These are phyloP conservation scores for Gallinago jamesoni DNA, from an alignment of 2,113 vertebrate genomes.

Conservation along the genomic window DNA sequence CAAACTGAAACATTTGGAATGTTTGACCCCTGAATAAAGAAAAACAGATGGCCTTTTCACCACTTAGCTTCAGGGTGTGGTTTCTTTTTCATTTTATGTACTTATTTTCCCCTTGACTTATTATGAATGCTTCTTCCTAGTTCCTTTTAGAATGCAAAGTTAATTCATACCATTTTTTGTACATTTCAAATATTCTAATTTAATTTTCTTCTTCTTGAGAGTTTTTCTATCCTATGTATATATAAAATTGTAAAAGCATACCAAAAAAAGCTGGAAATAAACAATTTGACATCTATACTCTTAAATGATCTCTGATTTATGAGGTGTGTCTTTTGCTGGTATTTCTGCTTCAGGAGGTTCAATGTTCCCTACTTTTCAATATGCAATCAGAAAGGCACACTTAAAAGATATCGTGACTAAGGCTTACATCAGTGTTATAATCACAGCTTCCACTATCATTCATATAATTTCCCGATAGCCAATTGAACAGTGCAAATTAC, in stretches of 20 bases:
- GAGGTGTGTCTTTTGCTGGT: not conserved
- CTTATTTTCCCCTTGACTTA: not conserved
- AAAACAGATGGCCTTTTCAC: not conserved
- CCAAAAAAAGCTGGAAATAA: not conserved
- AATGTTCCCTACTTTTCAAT: slow-evolving; percentile 9
- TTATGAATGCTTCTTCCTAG: not conserved
- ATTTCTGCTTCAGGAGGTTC: not conserved
- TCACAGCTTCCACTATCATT: slow-evolving; percentile 6
- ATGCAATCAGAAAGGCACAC: not conserved
- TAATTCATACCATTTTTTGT: not conserved
- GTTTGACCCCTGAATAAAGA: not conserved
- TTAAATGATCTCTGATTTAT: not conserved
- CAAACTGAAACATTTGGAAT: not conserved
- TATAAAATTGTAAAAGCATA: not conserved
- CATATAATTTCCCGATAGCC: slow-evolving; percentile 5
- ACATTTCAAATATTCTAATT: not conserved
- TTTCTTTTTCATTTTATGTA: not conserved
- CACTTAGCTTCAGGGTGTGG: not conserved
- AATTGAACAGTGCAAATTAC: slow-evolving; percentile 24
- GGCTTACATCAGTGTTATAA: not conserved
- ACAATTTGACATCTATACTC: not conserved
- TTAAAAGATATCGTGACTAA: not conserved
- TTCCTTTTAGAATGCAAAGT: not conserved
- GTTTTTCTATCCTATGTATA: not conserved
- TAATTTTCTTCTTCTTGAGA: not conserved